A percentile compares a stretch with the other conserved stretches of the same genome.
Conservation (phyloP, 92 coral and sea anemone genomes). For the Zoanthus solanderi region DNA sequence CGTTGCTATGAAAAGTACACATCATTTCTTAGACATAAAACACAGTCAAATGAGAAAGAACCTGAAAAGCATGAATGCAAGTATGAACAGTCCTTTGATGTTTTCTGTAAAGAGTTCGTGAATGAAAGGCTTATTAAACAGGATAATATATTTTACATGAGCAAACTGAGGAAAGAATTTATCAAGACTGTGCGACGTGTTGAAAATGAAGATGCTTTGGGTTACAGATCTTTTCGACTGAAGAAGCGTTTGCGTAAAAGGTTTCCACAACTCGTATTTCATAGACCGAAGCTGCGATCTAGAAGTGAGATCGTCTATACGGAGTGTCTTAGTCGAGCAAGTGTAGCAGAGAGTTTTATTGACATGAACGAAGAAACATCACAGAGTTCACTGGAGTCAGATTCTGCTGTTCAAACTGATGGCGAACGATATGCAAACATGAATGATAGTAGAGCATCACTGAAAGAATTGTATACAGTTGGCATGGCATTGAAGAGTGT, state of each 20-base stretch:
- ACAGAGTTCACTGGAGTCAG: not conserved
- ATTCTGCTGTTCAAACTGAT: not conserved
- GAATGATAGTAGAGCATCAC: slow-evolving; percentile 32
- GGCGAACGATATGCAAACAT: slow-evolving; percentile 8
- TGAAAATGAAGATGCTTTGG: slow-evolving; percentile 57
- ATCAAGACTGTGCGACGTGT: slow-evolving; percentile 39
- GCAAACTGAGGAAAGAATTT: slow-evolving; percentile 35
- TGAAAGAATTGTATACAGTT: slow-evolving; percentile 53
- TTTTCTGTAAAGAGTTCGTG: slow-evolving; percentile 31
- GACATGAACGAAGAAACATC: slow-evolving; percentile 41
- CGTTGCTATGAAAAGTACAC: slow-evolving; percentile 51
- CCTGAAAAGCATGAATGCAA: not conserved
- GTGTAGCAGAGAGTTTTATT: slow-evolving; percentile 45
- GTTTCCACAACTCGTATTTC: slow-evolving; percentile 66
- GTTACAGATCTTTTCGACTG: slow-evolving; percentile 48
- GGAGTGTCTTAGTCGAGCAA: slow-evolving; percentile 38
- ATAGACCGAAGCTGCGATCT: slow-evolving; percentile 55
- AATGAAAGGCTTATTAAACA: not conserved
- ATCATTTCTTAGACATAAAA: slow-evolving; percentile 41
- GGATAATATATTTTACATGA: slow-evolving; percentile 30
- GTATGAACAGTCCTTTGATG: slow-evolving; percentile 44
- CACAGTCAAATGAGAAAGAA: slow-evolving; percentile 11
- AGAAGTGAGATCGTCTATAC: slow-evolving; percentile 62
- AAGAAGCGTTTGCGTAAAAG: slow-evolving; percentile 50
- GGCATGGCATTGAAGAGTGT: slow-evolving; percentile 36